Base-by-base conservation (phyloP, 2,888 invertebrate species). In the Plagodis dolabraria region DNA sequence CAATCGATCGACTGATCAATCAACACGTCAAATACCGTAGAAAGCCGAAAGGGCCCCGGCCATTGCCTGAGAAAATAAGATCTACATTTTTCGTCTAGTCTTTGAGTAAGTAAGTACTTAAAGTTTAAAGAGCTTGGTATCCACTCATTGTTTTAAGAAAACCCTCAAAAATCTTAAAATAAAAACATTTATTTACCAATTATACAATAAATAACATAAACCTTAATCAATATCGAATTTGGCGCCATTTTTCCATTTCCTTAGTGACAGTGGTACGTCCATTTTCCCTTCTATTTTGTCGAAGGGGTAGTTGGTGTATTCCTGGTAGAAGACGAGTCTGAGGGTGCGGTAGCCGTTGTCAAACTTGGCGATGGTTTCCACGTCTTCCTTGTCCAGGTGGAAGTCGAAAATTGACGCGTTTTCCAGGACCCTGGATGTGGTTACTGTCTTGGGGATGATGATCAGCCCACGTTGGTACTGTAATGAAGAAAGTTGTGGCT, bases 371-470 rank as follows among this genome's bases (percentile, higher is more conserved):
- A 90, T 35, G 0, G 68, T 62, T 5, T 70, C 73, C 5, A 82
- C 49, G 36, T 89, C 90, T 0, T 64, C 66, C 0, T 63, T 48
- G 45, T 84, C 81, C 6, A 90, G 67, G 36, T 72, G 64, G 60
- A 89, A 89, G 63, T 89, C 88, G 68, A 89, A 89, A 10, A 89
- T 86, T 2, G 82, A 77, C 0, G 84, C 88, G 69, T 90, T 90
- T 53, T 89, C 88, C 0, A 86, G 6, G 0, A 83, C 77, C 0
- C 89, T 71, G 1, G 68, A 57, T 36, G 77, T 80, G 0, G 88
- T 85, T 0, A 86, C 57, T 0, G 87, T 86, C 61, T 90, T 90
- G 5, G 90, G 90, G 6, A 89, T 76, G 10, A 73, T 71, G 7
- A 79, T 68, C 0, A 90, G 67, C 6, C 83, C 83, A 2, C 87